Evolutionary conservation across 1,140 invertebrate genomes (phyloP).

Genomic region (Holotrichia oblita): DNA sequence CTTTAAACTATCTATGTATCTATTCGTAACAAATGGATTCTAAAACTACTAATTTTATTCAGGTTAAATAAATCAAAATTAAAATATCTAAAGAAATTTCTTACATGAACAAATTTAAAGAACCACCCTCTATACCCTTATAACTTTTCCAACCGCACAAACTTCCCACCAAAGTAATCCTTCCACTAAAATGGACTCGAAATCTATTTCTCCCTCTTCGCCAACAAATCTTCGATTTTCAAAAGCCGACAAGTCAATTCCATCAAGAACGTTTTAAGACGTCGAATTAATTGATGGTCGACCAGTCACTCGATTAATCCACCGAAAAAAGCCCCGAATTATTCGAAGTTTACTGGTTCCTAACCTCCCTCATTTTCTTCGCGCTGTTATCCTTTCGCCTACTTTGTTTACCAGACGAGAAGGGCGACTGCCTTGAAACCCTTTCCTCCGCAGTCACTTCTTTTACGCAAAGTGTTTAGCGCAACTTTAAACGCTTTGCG

Average conservation of each 20-base stretch:
- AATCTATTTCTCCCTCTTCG: not conserved
- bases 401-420: not conserved
- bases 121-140: no score
- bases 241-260: not conserved
- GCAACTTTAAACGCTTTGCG: not conserved
- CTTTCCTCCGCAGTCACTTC: not conserved
- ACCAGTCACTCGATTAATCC: not conserved
- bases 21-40: no score
- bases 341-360: constrained; percentile 10
- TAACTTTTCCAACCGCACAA: no score
- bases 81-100: no score
- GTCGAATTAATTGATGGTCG: constrained; percentile 2
- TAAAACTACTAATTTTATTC: no score
- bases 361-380: not conserved
- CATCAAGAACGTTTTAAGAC: not conserved
- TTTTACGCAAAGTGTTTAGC: not conserved
- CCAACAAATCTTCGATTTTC: constrained; percentile 5
- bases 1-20: no score
- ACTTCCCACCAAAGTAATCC: no score
- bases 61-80: no score
- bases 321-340: not conserved
- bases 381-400: not conserved
- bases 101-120: no score
- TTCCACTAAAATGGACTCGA: no score
- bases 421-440: not conserved